Evolutionary conservation across 1,140 invertebrate genomes (phyloP).

Genomic region (Camponotus pennsylvanicus): DNA sequence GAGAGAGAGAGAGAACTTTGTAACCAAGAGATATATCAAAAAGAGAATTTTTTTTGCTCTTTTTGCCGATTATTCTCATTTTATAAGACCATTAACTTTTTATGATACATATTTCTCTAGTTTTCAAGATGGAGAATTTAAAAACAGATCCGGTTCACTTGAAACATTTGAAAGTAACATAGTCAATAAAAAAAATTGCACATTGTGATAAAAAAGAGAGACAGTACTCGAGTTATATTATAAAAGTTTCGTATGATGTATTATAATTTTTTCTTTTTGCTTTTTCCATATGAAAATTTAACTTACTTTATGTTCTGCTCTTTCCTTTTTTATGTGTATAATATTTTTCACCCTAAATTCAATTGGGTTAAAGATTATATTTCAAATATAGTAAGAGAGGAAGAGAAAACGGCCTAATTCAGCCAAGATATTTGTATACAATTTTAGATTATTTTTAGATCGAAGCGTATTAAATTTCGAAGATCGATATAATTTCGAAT

Average conservation of each 20-base stretch:
- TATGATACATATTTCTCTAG: neutral
- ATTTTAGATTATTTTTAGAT: neutral
- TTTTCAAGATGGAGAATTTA: neutral
- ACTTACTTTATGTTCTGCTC: neutral
- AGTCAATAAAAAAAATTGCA: constrained; percentile 1
- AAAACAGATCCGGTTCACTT: neutral
- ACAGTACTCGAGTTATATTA: neutral
- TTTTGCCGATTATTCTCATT: constrained; percentile 56
- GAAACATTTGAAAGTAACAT: neutral
- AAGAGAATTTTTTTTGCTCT: constrained; percentile 36
- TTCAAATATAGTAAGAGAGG: neutral
- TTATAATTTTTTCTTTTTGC: neutral
- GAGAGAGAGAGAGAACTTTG: neutral
- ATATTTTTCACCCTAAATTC: neutral
- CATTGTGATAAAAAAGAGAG: neutral
- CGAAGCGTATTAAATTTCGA: neutral
- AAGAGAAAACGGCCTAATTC: neutral
- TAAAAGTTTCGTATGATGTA: neutral
- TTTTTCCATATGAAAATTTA: neutral
- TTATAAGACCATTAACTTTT: constrained; percentile 26
- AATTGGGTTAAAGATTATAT: neutral
- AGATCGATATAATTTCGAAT: constrained; percentile 5
- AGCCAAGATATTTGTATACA: neutral
- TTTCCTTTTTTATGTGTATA: too few relatives aligned
- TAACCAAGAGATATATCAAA: constrained; percentile 35